These are phyloP conservation scores for Apotomis turbidana DNA, from an alignment of 2,888 invertebrate genomes.

Conservation along the genomic window DNA sequence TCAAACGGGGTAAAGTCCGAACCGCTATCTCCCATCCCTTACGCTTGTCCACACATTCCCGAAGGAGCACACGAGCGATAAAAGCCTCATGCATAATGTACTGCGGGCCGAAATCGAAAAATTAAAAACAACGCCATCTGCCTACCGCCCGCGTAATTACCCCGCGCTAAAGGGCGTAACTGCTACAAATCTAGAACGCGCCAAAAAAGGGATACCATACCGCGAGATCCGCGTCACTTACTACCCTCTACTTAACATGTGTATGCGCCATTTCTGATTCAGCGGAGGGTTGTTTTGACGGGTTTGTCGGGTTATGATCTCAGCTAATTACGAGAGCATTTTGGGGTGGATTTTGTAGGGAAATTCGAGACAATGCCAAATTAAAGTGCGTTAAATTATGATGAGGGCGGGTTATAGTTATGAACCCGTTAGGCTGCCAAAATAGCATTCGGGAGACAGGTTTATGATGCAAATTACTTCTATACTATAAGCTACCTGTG, in stretches of 20 bases:
- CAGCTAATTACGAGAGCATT: constrained; percentile 63
- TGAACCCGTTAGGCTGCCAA: constrained; percentile 1
- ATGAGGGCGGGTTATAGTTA: constrained; percentile 23
- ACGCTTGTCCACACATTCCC: constrained; percentile 60
- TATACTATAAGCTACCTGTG: too few relatives aligned
- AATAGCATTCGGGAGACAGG: constrained; percentile 1
- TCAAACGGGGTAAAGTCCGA: neutral
- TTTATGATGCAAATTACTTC: too few relatives aligned
- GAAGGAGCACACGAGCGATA: constrained; percentile 80
- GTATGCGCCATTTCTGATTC: constrained; percentile 55
- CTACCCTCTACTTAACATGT: neutral
- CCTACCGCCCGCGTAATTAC: constrained; percentile 56
- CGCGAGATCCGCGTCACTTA: neutral
- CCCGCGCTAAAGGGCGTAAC: constrained; percentile 26
- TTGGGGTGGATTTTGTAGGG: constrained; percentile 40
- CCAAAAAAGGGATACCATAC: neutral
- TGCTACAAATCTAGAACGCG: neutral
- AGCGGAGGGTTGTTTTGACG: constrained; percentile 63
- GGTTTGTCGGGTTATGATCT: constrained; percentile 65
- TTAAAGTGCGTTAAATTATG: constrained; percentile 32
- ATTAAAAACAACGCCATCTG: constrained; percentile 82
- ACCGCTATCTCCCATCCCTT: constrained; percentile 50
- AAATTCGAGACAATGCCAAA: constrained; percentile 22
- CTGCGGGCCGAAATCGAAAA: constrained; percentile 81
- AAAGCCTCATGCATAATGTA: constrained; percentile 82